Conservation (phyloP, 2,113 vertebrate genomes). For the mouse (Mus musculus) region DNA sequence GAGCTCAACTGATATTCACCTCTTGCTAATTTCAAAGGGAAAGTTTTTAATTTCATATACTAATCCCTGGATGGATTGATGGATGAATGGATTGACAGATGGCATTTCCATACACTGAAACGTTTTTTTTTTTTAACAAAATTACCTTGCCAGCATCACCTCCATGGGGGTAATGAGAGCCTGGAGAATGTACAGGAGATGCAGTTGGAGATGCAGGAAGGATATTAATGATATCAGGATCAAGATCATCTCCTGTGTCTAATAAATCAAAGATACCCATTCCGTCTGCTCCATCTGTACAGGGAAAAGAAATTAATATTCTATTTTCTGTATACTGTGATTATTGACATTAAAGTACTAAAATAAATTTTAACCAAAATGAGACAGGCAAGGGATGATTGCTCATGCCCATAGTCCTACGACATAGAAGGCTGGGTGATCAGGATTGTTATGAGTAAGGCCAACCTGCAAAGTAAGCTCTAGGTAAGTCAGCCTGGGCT, state of each 20-base stretch:
- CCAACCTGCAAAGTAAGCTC: background rate
- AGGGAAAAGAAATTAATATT: slow-evolving; percentile 69
- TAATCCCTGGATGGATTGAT: slow-evolving; percentile 2
- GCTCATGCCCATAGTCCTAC: background rate
- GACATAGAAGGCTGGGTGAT: background rate
- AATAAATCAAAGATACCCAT: slow-evolving; percentile 97
- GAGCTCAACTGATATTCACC: background rate
- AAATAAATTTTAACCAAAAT: slow-evolving; percentile 48
- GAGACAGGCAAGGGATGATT: background rate
- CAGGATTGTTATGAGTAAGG: background rate
- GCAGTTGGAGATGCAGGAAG: slow-evolving; percentile 95
- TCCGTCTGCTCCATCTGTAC: slow-evolving; percentile 94
- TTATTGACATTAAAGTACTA: slow-evolving; percentile 15
- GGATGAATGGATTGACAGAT: slow-evolving; percentile 29
- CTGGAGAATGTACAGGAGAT: slow-evolving; percentile 97
- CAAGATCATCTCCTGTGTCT: slow-evolving; percentile 94
- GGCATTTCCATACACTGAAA: slow-evolving; percentile 33
- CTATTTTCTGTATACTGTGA: slow-evolving; percentile 17
- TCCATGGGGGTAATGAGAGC: slow-evolving; percentile 96
- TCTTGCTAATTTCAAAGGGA: slow-evolving; percentile 24
- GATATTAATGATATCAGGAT: slow-evolving; percentile 98
- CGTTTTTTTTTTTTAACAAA: slow-evolving; percentile 32
- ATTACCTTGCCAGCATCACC: slow-evolving; percentile 96
- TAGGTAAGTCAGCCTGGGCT: background rate
- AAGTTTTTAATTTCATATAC: background rate